Evolutionary conservation across 1,140 invertebrate species (phyloP), one percentile per base, ranked within the genome.

Genomic region (Apolygus lucorum): DNA sequence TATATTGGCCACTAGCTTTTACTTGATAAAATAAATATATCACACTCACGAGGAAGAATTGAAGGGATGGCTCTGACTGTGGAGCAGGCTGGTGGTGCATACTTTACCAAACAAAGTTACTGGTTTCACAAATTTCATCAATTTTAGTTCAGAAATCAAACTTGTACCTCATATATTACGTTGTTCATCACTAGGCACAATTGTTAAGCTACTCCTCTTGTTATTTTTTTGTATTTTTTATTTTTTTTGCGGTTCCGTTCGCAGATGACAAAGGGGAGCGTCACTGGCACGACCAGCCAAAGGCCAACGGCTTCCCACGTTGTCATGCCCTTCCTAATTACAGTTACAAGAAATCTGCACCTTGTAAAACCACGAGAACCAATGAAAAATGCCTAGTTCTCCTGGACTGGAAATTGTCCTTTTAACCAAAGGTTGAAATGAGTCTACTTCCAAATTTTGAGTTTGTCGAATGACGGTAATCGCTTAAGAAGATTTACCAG

Each of bases 181-280:
- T 8, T 42, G 4, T 42, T 42, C 4, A 42, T 4, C 17, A 42
- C 34, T 8, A 8, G 34, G 34, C 17, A 42, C 4, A 8, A 42
- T 42, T 4, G 4, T 17, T 42, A 42, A 17, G 4, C 34, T 4
- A 8, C 34, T 42, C 34, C 4, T 17, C 34, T 8, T 42, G 17
- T 42, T 42, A 42, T 42, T 42, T 42, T 42, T 4, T 42, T 42
- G 4, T 59, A 59, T 59, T 59, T 59, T 59, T 59, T 13, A 59
- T 59, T 72, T 68, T 72, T 68, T 75, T 74, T 74, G 71, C 71
- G 73, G 69, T 75, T 75, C 72, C 73, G 70, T 75, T 76, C 76
- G 74, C 74, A 76, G 76, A 76, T 76, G 70, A 59, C 49, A 49
- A 63, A 62, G 54, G 62, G 42, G 68, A 49, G 68, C 54, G 65